Conservation (phyloP, 2,888 invertebrate genomes). For the Lasioglossum lativentre region DNA sequence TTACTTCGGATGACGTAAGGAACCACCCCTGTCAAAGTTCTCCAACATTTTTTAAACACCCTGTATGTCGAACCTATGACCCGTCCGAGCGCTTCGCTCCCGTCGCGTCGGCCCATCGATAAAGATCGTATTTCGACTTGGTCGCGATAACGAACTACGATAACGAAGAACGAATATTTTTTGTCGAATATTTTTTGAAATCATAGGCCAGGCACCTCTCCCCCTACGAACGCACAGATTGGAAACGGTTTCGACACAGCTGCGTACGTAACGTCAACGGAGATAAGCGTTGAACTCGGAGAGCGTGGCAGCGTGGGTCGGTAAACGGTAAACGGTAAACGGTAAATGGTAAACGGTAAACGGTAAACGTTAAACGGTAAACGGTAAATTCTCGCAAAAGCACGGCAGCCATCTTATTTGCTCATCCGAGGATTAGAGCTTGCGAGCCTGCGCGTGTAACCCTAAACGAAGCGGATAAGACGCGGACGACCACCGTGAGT, state of each 20-base stretch:
- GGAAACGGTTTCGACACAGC: neutral
- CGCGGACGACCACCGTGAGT: slow-evolving; percentile 8
- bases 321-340: neutral
- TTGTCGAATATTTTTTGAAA: neutral
- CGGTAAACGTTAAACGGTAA: no score
- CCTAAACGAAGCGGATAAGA: neutral
- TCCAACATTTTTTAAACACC: no score
- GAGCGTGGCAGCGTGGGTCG: neutral
- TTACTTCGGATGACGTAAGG: no score
- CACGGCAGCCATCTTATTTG: neutral
- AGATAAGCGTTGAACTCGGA: neutral
- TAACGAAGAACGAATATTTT: neutral
- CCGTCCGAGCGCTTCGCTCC: slow-evolving; percentile 1
- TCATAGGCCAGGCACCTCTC: neutral
- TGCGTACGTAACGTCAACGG: neutral
- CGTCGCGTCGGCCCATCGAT: slow-evolving; percentile 44
- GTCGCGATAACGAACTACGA: slow-evolving; percentile 10
- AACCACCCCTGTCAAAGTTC: no score
- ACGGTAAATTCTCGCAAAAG: neutral
- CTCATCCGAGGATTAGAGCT: neutral
- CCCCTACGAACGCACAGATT: neutral
- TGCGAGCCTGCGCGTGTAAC: slow-evolving; percentile 1
- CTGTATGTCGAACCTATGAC: slow-evolving; percentile 49
- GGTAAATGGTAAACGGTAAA: no score
- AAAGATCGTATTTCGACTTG: slow-evolving; percentile 25